Conservation (phyloP, 2,797 vertebrate species). For the Valencia hispanica region DNA sequence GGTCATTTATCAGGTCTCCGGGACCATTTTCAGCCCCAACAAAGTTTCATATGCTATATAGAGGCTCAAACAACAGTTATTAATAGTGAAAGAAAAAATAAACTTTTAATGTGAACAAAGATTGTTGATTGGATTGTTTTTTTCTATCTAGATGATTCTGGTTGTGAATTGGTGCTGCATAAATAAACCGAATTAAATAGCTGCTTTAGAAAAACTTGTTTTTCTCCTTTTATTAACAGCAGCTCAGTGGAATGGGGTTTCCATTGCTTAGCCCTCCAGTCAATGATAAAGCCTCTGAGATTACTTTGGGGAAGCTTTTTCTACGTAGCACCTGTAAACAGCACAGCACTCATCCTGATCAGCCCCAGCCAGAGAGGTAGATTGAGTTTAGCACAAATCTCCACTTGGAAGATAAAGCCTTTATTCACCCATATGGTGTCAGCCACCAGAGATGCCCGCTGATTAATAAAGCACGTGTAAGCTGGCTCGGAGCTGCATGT, state of each 20-base stretch:
- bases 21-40: too few relatives aligned
- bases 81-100: too few relatives aligned
- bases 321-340: constrained; percentile 24
- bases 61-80: too few relatives aligned
- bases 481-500: constrained; percentile 26
- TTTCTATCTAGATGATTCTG: too few relatives aligned
- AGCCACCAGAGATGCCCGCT: constrained; percentile 33
- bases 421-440: constrained; percentile 68
- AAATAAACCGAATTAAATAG: neutral
- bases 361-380: constrained; percentile 14
- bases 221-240: neutral
- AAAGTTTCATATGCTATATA: too few relatives aligned
- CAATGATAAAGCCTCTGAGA: constrained; percentile 5
- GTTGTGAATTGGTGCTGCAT: too few relatives aligned
- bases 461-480: constrained; percentile 63
- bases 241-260: neutral
- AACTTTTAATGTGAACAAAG: too few relatives aligned
- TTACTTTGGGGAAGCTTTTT: constrained; percentile 21
- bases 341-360: constrained; percentile 18
- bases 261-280: neutral
- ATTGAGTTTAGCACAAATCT: constrained; percentile 45
- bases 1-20: too few relatives aligned
- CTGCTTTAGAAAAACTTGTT: neutral
- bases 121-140: too few relatives aligned
- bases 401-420: constrained; percentile 59